These are phyloP conservation scores for Lateolabrax maculatus DNA, from an alignment of 2,797 vertebrate species.

Conservation along the genomic window DNA sequence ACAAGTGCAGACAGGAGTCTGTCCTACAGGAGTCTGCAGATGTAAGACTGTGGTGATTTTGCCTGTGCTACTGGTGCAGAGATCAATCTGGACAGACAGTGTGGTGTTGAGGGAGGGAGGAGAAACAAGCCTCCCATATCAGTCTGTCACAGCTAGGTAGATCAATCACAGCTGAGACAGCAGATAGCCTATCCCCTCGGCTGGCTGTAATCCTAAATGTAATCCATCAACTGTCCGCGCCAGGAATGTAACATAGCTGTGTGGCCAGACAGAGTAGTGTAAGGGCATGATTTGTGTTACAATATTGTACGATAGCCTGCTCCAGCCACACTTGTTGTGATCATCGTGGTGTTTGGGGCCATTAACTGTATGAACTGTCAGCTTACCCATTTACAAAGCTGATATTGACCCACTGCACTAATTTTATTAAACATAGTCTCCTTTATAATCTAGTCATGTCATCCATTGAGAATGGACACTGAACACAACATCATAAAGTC, in stretches of 20 bases:
- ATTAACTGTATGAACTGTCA: conserved; percentile 20
- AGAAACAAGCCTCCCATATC: conserved; percentile 70
- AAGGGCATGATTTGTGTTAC: conserved; percentile 49
- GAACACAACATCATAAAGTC: background rate
- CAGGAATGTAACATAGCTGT: conserved; percentile 64
- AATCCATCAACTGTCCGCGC: conserved; percentile 76
- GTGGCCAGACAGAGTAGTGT: conserved; percentile 50
- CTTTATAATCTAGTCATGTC: background rate
- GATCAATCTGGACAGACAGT: conserved; percentile 73
- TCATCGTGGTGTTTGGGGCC: background rate
- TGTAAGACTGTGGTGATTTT: conserved; percentile 17
- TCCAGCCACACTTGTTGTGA: conserved; percentile 8
- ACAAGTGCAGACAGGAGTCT: conserved; percentile 14
- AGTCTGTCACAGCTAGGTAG: conserved; percentile 61
- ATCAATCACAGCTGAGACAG: conserved; percentile 77
- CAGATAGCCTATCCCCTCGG: conserved; percentile 62
- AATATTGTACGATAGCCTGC: conserved; percentile 10
- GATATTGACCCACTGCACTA: background rate
- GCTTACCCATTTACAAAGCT: background rate
- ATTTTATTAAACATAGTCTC: conserved; percentile 13
- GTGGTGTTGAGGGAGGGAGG: conserved; percentile 55
- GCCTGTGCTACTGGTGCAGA: conserved; percentile 42
- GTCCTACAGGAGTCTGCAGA: conserved; percentile 13
- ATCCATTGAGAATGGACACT: background rate
- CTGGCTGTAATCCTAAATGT: conserved; percentile 77